These are phyloP conservation scores for Tachina grossa DNA, from an alignment of 2,888 invertebrate species.

Conservation along the genomic window DNA sequence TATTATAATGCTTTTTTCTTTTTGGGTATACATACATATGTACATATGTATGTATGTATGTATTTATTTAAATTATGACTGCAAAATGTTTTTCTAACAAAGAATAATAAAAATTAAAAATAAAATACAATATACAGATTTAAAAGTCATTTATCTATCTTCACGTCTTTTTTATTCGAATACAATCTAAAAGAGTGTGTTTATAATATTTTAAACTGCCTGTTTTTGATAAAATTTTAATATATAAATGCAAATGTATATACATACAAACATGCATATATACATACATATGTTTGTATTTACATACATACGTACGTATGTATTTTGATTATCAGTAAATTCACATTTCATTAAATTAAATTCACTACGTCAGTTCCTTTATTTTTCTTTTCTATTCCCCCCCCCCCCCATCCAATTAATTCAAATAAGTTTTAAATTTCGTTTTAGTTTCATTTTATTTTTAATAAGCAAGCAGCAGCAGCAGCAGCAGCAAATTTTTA, in stretches of 20 bases:
- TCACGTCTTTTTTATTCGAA: not conserved
- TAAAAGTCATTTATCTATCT: conserved; percentile 1
- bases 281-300: too few species aligned
- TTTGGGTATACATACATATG: too few species aligned
- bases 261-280: too few species aligned
- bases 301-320: too few species aligned
- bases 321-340: conserved; percentile 6
- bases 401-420: conserved; percentile 46
- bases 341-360: not conserved
- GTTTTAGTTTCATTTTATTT: not conserved
- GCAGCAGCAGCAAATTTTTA: not conserved
- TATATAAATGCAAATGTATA: not conserved
- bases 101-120: not conserved
- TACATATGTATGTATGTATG: too few species aligned
- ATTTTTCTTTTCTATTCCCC: not conserved
- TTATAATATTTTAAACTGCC: conserved; percentile 2
- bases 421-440: conserved; percentile 39
- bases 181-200: conserved; percentile 8
- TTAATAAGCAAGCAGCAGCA: not conserved
- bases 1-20: not conserved
- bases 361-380: conserved; percentile 20
- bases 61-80: not conserved
- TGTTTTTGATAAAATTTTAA: conserved; percentile 31
- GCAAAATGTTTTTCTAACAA: not conserved
- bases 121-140: not conserved